phyloP scores from a whole-genome alignment of 1,140 invertebrate genomes.

The Antheraea mylitta region DNA sequence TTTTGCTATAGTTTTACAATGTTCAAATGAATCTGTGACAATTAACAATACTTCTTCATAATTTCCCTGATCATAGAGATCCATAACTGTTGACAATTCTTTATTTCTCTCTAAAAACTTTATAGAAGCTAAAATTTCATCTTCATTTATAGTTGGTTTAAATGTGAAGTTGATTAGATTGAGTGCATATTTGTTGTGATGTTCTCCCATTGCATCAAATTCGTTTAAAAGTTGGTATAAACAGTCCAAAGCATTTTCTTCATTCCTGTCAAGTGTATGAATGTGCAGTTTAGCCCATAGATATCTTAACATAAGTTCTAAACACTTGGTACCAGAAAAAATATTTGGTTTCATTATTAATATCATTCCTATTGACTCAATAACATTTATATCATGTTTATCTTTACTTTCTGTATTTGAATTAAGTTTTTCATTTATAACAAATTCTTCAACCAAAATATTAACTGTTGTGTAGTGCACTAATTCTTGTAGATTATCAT shows the following conservation, averaged over 20 bases:
- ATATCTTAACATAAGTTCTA: slow-evolving; percentile 58
- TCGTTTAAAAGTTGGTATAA: slow-evolving; percentile 67
- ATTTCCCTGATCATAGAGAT: slow-evolving; percentile 81
- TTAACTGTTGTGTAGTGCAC: slow-evolving; percentile 80
- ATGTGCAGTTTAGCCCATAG: slow-evolving; percentile 71
- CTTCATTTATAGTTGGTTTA: slow-evolving; percentile 61
- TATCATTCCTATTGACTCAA: slow-evolving; percentile 63
- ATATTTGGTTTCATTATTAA: slow-evolving; percentile 71
- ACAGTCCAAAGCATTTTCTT: slow-evolving; percentile 65
- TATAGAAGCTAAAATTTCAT: slow-evolving; percentile 56
- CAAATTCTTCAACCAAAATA: slow-evolving; percentile 82
- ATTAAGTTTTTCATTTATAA: slow-evolving; percentile 79
- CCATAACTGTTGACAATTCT: slow-evolving; percentile 74
- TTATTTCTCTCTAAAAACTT: slow-evolving; percentile 73
- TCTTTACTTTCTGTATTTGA: slow-evolving; percentile 47
- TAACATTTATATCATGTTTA: slow-evolving; percentile 49
- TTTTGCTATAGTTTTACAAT: slow-evolving; percentile 66
- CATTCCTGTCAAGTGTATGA: slow-evolving; percentile 60
- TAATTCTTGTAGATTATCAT: slow-evolving; percentile 74
- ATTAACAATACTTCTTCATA: slow-evolving; percentile 83
- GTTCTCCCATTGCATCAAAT: slow-evolving; percentile 68
- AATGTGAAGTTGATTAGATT: slow-evolving; percentile 63
- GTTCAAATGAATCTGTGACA: slow-evolving; percentile 83
- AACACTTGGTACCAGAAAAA: slow-evolving; percentile 49
- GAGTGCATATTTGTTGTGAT: slow-evolving; percentile 51